Percentiles rank a stretch among this genome's conserved stretches.
phyloP scores from a whole-genome alignment of 92 coral and sea anemone species.

The Heteractis magnifica region DNA sequence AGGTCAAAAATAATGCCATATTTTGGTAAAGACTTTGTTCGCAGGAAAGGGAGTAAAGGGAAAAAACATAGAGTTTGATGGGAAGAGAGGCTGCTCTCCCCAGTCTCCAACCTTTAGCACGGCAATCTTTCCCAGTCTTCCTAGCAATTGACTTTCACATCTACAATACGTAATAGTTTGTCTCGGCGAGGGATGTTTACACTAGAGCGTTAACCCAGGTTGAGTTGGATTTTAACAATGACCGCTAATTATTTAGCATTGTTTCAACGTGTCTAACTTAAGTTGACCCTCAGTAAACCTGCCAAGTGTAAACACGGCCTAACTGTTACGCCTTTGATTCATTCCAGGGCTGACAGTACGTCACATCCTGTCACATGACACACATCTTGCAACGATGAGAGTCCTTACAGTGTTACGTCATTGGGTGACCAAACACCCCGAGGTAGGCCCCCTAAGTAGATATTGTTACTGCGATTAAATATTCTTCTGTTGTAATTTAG shows the following conservation, averaged over 20 bases:
- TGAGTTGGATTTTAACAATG: too few relatives aligned
- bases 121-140: neutral
- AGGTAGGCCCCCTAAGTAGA: constrained; percentile 54
- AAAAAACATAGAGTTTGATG: neutral
- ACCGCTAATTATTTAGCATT: too few relatives aligned
- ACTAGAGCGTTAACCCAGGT: too few relatives aligned
- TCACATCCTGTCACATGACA: constrained; percentile 76
- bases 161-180: too few relatives aligned
- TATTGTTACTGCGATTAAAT: too few relatives aligned
- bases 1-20: too few relatives aligned
- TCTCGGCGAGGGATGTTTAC: too few relatives aligned
- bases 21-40: neutral
- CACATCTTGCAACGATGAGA: constrained; percentile 84
- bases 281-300: too few relatives aligned
- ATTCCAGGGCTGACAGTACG: constrained; percentile 76
- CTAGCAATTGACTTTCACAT: neutral
- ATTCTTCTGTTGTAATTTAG: too few relatives aligned
- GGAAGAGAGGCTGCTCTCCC: neutral
- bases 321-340: neutral
- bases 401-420: constrained; percentile 87
- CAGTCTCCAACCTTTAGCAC: neutral
- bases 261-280: too few relatives aligned
- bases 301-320: neutral
- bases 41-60: neutral
- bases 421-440: constrained; percentile 95